Conservation (phyloP, 1,140 invertebrate species). For the Drosophila dunni region DNA sequence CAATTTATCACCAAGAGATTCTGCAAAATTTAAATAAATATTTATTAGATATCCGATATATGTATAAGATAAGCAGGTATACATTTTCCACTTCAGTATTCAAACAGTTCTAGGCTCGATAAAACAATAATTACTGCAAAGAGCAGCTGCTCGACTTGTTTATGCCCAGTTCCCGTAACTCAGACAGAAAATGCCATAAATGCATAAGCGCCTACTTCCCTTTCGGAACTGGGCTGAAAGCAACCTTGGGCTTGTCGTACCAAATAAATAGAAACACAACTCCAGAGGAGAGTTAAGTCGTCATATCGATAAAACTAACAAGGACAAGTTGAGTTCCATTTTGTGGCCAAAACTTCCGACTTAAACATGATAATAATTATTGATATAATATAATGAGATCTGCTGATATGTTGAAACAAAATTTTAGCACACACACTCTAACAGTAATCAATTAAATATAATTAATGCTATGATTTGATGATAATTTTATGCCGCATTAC, state of each 20-base stretch:
- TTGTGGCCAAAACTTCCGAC: neutral
- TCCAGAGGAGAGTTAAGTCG: neutral
- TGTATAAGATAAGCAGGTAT: neutral
- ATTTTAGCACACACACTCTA: constrained; percentile 6
- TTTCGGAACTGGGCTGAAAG: neutral
- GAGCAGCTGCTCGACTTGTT: too few relatives aligned
- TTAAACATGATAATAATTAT: constrained; percentile 10
- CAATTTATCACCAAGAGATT: constrained; percentile 72
- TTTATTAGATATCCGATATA: constrained; percentile 28
- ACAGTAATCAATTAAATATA: constrained; percentile 6
- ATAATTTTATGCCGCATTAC: neutral
- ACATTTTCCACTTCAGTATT: neutral
- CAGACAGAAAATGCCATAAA: too few relatives aligned
- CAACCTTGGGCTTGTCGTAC: constrained; percentile 1
- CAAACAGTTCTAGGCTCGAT: too few relatives aligned
- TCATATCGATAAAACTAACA: constrained; percentile 26
- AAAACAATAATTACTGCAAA: too few relatives aligned
- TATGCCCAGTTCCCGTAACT: too few relatives aligned
- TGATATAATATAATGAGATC: constrained; percentile 22
- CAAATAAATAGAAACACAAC: neutral
- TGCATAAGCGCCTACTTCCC: too few relatives aligned
- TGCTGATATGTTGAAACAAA: neutral
- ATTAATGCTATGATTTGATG: constrained; percentile 12
- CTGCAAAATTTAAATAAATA: constrained; percentile 44
- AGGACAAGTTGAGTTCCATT: neutral